Evolutionary conservation across 2,888 invertebrate genomes (phyloP).

Genomic region (Chloroclysta siterata): DNA sequence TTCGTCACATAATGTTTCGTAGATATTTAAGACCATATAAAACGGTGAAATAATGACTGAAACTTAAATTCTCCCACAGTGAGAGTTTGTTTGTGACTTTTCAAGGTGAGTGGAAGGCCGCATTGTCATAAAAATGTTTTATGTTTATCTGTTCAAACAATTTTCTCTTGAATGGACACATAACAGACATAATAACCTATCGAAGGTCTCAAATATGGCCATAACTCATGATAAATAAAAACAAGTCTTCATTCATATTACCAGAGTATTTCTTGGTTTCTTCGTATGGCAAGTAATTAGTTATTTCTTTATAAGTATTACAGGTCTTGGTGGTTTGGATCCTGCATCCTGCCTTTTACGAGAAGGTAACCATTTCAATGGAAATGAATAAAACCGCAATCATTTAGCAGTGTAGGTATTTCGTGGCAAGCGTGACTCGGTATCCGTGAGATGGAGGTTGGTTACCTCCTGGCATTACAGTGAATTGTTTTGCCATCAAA

Average conservation of each 20-base stretch:
- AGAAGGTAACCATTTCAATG: slow-evolving; percentile 18
- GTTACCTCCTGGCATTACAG: neutral
- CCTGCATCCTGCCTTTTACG: slow-evolving; percentile 5
- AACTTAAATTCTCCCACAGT: slow-evolving; percentile 28
- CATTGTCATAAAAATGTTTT: slow-evolving; percentile 21
- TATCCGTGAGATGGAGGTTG: slow-evolving; percentile 2
- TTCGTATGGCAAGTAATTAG: neutral
- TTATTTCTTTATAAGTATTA: too few species aligned
- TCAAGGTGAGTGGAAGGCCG: slow-evolving; percentile 28
- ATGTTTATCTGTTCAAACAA: slow-evolving; percentile 8
- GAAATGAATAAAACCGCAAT: slow-evolving; percentile 23
- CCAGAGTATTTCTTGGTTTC: neutral
- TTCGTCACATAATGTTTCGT: neutral
- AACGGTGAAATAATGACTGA: slow-evolving; percentile 2
- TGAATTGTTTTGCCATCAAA: slow-evolving; percentile 2
- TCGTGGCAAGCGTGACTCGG: slow-evolving; percentile 24
- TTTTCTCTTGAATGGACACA: neutral
- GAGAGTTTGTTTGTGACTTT: slow-evolving; percentile 20
- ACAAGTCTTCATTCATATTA: neutral
- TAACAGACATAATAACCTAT: neutral
- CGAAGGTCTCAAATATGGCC: neutral
- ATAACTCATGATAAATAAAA: neutral
- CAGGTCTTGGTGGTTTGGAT: neutral
- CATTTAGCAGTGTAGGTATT: slow-evolving; percentile 13
- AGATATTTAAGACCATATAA: too few species aligned